Conservation (phyloP, 2,113 vertebrate species). For the Odocoileus hemionus region DNA sequence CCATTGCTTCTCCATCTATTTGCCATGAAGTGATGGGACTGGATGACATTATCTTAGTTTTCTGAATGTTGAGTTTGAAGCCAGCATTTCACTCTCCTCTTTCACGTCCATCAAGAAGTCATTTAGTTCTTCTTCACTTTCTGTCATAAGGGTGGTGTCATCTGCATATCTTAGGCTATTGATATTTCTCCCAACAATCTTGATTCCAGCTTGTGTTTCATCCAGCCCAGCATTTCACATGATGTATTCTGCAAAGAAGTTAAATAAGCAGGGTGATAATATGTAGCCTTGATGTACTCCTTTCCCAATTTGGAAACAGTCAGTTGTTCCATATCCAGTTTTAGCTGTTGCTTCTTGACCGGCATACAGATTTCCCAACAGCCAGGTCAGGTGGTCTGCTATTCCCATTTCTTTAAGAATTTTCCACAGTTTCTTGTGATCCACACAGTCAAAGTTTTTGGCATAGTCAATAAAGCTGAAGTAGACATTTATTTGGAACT, state of each 20-base stretch:
- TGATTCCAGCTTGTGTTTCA: not conserved
- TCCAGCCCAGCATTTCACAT: fast-evolving
- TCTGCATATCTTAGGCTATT: not conserved
- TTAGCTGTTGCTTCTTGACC: not conserved
- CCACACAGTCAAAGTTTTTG: not conserved
- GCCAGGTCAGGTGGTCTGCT: not conserved
- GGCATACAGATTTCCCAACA: not conserved
- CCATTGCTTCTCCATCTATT: not conserved
- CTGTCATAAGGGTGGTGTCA: not conserved
- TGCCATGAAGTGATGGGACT: not conserved
- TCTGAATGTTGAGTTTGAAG: not conserved
- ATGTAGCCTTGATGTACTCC: not conserved
- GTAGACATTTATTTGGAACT: not conserved
- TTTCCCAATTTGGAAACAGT: not conserved
- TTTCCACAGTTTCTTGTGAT: not conserved
- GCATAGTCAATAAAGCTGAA: not conserved
- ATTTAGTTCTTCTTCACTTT: not conserved
- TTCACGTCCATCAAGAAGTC: not conserved
- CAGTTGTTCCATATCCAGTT: not conserved
- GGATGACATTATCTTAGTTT: not conserved
- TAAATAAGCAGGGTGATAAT: not conserved
- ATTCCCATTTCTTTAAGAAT: not conserved
- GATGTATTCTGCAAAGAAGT: not conserved
- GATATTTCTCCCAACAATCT: not conserved
- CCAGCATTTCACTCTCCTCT: not conserved